Evolutionary conservation across 64 coral and sea anemone genomes (phyloP).

Genomic region (Montipora sp.): DNA sequence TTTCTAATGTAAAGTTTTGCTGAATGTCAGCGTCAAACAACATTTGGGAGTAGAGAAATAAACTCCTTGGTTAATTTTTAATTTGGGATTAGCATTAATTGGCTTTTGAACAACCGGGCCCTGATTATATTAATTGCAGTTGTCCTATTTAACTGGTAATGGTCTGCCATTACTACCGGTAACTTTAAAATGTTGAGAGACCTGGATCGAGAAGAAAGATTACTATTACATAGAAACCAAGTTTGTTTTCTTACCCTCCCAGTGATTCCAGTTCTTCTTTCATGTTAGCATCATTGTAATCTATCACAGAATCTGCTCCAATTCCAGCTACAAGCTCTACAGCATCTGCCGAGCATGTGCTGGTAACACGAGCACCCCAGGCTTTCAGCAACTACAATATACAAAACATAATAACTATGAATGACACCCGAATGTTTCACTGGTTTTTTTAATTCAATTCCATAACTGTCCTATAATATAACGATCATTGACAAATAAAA

Average conservation of each 20-base stretch:
- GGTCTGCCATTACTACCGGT: no score
- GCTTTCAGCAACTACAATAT: conserved; percentile 78
- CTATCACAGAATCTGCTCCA: conserved; percentile 84
- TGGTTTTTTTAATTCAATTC: background rate
- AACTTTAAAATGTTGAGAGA: no score
- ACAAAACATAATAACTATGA: background rate
- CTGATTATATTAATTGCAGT: no score
- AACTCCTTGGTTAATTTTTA: no score
- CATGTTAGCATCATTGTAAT: conserved; percentile 58
- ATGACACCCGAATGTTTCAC: background rate
- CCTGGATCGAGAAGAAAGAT: background rate
- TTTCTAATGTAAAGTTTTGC: no score
- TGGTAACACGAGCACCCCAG: conserved; percentile 86
- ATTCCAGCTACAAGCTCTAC: conserved; percentile 75
- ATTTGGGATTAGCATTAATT: no score
- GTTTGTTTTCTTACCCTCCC: conserved; percentile 37
- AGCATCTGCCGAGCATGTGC: conserved; percentile 83
- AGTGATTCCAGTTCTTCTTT: conserved; percentile 58
- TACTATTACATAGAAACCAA: background rate
- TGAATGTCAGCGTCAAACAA: no score
- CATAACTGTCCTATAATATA: no score
- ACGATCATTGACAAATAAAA: no score
- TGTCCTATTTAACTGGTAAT: no score
- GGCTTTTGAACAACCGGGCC: no score
- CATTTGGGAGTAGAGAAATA: no score